Percentiles rank a stretch among this genome's conserved stretches.
Evolutionary conservation across 1,140 invertebrate species (phyloP).

Genomic region (Uloborus diversus): DNA sequence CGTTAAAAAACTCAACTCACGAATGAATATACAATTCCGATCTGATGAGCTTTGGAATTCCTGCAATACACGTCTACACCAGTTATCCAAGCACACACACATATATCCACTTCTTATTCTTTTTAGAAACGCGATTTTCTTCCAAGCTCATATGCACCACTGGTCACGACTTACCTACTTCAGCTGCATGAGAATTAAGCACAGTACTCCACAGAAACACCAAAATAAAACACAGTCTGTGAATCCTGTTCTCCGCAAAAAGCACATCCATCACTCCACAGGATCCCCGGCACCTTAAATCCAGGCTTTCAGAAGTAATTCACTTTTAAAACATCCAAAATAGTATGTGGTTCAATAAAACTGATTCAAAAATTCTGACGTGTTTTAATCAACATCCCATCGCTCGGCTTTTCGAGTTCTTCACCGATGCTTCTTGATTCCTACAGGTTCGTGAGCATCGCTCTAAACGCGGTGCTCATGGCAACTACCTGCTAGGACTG

Average conservation of each 20-base stretch:
- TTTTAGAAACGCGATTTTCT: not conserved
- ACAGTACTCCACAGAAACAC: conserved; percentile 42
- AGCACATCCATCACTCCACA: conserved; percentile 14
- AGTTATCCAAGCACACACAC: no score
- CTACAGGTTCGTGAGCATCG: conserved; percentile 30
- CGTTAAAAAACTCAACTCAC: no score
- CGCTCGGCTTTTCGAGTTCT: conserved; percentile 5
- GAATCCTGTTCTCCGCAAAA: conserved; percentile 17
- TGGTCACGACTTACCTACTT: conserved; percentile 49
- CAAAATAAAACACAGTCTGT: conserved; percentile 43
- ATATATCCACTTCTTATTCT: not conserved
- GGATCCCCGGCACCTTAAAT: not conserved
- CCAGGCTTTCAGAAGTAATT: no score
- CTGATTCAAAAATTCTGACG: not conserved
- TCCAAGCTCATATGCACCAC: conserved; percentile 44
- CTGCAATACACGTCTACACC: conserved; percentile 50
- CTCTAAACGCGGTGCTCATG: conserved; percentile 22
- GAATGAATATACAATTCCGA: no score
- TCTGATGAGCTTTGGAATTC: no score
- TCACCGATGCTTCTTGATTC: conserved; percentile 37
- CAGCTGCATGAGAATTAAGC: conserved; percentile 16
- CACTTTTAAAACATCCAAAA: no score
- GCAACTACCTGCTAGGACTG: conserved; percentile 44
- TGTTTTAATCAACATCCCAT: not conserved
- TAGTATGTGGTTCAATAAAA: no score